These are phyloP conservation scores for Nemotelus nigrinus DNA, from an alignment of 2,888 invertebrate genomes.

Conservation along the genomic window DNA sequence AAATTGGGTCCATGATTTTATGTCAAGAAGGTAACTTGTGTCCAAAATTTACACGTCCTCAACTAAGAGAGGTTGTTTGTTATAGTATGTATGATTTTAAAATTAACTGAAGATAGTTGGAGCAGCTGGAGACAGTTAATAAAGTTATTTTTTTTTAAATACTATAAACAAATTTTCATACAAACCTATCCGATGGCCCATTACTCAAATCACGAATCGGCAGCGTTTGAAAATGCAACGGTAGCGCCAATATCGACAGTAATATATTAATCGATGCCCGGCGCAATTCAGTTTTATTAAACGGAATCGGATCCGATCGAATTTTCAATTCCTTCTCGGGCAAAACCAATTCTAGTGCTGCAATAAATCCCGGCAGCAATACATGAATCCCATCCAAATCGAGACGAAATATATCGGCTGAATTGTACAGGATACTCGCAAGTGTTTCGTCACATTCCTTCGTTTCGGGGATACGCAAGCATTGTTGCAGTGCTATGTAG, in stretches of 20 bases:
- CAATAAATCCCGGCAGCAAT: slow-evolving; percentile 87
- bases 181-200: slow-evolving; percentile 68
- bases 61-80: too few species aligned
- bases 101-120: too few species aligned
- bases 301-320: slow-evolving; percentile 70
- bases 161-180: slow-evolving; percentile 3
- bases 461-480: slow-evolving; percentile 76
- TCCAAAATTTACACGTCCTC: too few species aligned
- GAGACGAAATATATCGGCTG: slow-evolving; percentile 86
- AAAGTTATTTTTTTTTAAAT: too few species aligned
- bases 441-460: slow-evolving; percentile 80
- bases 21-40: too few species aligned
- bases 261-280: slow-evolving; percentile 92
- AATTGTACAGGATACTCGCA: slow-evolving; percentile 87
- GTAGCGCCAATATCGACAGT: slow-evolving; percentile 89
- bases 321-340: slow-evolving; percentile 86
- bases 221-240: slow-evolving; percentile 87
- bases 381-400: slow-evolving; percentile 94
- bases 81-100: too few species aligned
- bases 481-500: slow-evolving; percentile 90
- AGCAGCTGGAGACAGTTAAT: too few species aligned
- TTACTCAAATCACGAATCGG: slow-evolving; percentile 75
- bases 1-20: too few species aligned
- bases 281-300: slow-evolving; percentile 80
- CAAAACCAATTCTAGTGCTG: slow-evolving; percentile 89